phyloP scores from a whole-genome alignment of 2,113 vertebrate species.

The Gadus chalcogrammus region DNA sequence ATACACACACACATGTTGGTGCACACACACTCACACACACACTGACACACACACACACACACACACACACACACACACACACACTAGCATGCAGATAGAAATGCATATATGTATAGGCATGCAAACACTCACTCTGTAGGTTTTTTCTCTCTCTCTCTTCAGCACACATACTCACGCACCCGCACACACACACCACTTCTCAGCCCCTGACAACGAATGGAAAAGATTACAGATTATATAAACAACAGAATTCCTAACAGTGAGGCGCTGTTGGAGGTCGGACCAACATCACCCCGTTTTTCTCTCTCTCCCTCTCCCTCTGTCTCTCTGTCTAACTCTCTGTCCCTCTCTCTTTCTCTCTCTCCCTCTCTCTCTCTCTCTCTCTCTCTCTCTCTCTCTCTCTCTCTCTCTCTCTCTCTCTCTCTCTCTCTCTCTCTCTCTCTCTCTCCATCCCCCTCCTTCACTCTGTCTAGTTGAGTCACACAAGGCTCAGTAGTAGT shows the following conservation, averaged over 20 bases:
- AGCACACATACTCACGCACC: slow-evolving; percentile 34
- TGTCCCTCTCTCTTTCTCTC: slow-evolving; percentile 14
- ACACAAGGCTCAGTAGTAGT: too few species aligned
- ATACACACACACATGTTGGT: not conserved
- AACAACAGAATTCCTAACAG: slow-evolving; percentile 81
- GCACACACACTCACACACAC: slow-evolving; percentile 5
- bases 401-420: not conserved
- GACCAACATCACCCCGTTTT: slow-evolving; percentile 42
- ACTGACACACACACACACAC: slow-evolving; percentile 1
- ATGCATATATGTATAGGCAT: slow-evolving; percentile 25
- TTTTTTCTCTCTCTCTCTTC: slow-evolving; percentile 2
- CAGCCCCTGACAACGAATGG: slow-evolving; percentile 75
- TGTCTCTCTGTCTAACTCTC: slow-evolving; percentile 5
- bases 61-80: not conserved
- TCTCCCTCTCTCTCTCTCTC: not conserved
- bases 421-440: slow-evolving; percentile 1
- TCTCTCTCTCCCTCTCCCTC: slow-evolving; percentile 12
- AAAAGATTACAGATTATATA: slow-evolving; percentile 85
- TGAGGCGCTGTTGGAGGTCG: slow-evolving; percentile 75
- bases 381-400: too few species aligned
- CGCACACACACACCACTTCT: slow-evolving; percentile 53
- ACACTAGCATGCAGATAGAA: slow-evolving; percentile 21
- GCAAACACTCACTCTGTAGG: not conserved
- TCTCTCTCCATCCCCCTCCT: too few species aligned
- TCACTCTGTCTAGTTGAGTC: too few species aligned